A percentile compares a stretch with the other conserved stretches of the same genome.
These are phyloP conservation scores for Tenualosa thibaudeaui DNA, from an alignment of 2,797 vertebrate genomes.

Conservation along the genomic window DNA sequence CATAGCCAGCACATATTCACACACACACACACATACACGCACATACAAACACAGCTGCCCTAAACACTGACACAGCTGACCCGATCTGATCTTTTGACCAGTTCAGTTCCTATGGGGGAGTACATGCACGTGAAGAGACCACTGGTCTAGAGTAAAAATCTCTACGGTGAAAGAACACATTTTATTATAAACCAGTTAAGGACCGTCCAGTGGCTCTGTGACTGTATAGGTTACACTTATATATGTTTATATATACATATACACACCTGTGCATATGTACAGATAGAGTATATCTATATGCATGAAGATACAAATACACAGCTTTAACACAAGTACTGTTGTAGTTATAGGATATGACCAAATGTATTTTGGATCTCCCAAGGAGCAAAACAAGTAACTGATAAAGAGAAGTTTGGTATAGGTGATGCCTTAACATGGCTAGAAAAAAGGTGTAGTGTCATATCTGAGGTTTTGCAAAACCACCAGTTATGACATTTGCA, in stretches of 20 bases:
- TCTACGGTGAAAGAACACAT: not conserved
- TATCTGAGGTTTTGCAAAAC: not conserved
- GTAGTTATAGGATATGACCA: not conserved
- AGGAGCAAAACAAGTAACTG: not conserved
- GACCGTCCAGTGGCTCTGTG: not conserved
- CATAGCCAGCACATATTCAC: not conserved
- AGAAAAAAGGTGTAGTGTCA: not conserved
- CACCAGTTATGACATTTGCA: not conserved
- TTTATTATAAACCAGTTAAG: not conserved
- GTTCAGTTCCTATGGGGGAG: not conserved
- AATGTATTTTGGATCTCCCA: not conserved
- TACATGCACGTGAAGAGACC: not conserved
- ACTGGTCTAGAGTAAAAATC: not conserved
- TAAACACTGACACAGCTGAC: constrained; percentile 50
- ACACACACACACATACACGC: not conserved
- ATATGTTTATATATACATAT: constrained; percentile 22
- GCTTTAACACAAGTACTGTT: constrained; percentile 51
- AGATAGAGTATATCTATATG: constrained; percentile 41
- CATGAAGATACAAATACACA: constrained; percentile 51
- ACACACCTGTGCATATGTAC: constrained; percentile 16
- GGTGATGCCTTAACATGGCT: not conserved
- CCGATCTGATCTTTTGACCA: constrained; percentile 31
- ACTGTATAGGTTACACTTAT: constrained; percentile 10
- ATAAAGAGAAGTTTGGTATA: not conserved
- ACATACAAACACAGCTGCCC: constrained; percentile 25